A percentile compares a stretch with the other conserved stretches of the same genome.
phyloP scores from a whole-genome alignment of 2,113 vertebrate species.

The Pipra filicauda region DNA sequence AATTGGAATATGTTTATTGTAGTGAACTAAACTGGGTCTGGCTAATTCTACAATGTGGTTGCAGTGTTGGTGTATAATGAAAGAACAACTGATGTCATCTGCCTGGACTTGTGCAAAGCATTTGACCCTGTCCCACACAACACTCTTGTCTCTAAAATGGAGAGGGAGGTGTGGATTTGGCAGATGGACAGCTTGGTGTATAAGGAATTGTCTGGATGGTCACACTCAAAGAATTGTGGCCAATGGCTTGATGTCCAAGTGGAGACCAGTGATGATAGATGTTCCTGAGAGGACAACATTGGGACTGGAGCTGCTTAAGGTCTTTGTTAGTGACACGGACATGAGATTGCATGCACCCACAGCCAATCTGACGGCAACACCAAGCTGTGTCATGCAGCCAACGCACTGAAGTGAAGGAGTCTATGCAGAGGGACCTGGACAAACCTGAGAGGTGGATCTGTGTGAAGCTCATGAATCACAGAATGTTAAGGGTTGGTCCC shows the following conservation, averaged over 20 bases:
- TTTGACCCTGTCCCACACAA: neutral
- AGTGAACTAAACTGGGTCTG: neutral
- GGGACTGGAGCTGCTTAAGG: neutral
- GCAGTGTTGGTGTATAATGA: neutral
- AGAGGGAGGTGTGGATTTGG: neutral
- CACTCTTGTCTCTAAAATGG: neutral
- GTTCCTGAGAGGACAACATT: neutral
- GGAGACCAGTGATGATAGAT: neutral
- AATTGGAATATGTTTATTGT: neutral
- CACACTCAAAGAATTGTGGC: neutral
- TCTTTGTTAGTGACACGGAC: fast-evolving
- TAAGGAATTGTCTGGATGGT: neutral
- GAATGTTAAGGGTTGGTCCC: neutral
- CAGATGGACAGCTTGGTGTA: neutral
- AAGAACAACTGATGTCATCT: neutral
- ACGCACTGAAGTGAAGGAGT: neutral
- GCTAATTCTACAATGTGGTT: neutral
- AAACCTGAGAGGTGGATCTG: neutral
- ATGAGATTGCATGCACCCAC: neutral
- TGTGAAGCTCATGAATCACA: neutral
- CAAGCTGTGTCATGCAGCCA: neutral
- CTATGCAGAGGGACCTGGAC: neutral
- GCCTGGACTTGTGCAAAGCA: neutral
- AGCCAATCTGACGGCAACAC: neutral
- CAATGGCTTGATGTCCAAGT: neutral